Conservation (phyloP, 2,888 invertebrate genomes). For the Sicus ferrugineus region DNA sequence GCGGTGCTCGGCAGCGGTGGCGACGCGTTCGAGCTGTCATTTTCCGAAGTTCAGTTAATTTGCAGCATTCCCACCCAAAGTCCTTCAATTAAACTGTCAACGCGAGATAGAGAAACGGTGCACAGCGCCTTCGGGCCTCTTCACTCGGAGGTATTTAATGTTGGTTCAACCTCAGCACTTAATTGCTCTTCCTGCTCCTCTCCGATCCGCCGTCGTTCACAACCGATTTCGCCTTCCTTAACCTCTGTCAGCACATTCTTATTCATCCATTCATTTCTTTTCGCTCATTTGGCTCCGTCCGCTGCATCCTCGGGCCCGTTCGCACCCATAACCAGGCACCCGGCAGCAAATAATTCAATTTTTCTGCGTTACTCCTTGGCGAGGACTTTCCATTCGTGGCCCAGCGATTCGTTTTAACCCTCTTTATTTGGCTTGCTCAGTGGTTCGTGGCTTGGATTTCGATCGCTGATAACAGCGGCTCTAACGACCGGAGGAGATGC, state of each 20-base stretch:
- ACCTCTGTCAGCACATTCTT: not conserved
- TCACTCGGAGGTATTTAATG: not conserved
- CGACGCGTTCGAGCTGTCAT: slow-evolving; percentile 2
- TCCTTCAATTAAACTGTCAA: slow-evolving; percentile 59
- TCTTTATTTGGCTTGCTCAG: slow-evolving; percentile 43
- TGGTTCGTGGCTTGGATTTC: slow-evolving; percentile 50
- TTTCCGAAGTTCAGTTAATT: slow-evolving; percentile 1
- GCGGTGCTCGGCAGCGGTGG: not conserved
- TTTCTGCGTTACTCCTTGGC: slow-evolving; percentile 7
- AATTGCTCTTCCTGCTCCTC: not conserved
- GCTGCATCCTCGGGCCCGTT: not conserved
- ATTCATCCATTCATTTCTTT: not conserved
- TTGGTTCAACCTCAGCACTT: slow-evolving; percentile 9
- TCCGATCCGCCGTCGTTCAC: not conserved
- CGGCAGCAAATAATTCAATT: slow-evolving; percentile 15
- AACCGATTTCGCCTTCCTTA: not conserved
- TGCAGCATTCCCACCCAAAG: not conserved
- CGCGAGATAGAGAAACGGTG: slow-evolving; percentile 49
- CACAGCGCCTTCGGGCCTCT: not conserved
- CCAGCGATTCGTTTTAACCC: slow-evolving; percentile 27
- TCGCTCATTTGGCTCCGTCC: not conserved
- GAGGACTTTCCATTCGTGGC: slow-evolving; percentile 52
- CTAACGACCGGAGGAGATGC: slow-evolving; percentile 28
- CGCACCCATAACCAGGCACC: slow-evolving; percentile 9
- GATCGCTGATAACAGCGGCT: slow-evolving; percentile 47